Evolutionary conservation across 2,113 vertebrate genomes (phyloP).

Genomic region (Sturnus vulgaris): DNA sequence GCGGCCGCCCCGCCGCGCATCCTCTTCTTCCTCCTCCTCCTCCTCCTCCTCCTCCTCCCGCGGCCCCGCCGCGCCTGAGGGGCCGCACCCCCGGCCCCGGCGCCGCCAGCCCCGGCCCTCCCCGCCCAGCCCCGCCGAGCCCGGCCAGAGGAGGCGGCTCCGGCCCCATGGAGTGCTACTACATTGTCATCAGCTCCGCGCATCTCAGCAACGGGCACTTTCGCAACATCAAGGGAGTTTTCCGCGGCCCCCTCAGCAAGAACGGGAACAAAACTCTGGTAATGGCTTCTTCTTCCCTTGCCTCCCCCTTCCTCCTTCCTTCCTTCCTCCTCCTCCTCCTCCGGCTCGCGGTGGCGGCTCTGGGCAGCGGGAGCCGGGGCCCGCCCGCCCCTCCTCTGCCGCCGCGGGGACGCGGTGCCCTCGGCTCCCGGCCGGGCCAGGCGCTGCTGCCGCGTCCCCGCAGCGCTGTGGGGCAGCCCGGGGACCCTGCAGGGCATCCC

Average conservation of each 20-base stretch:
- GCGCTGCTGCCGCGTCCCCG: background rate
- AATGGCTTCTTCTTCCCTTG: slow-evolving; percentile 50
- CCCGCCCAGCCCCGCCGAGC: background rate
- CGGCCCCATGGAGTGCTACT: slow-evolving; percentile 94
- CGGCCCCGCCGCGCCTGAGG: no score
- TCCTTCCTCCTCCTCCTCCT: background rate
- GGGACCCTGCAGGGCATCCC: background rate
- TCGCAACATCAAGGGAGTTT: slow-evolving; percentile 98
- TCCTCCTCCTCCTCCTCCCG: no score
- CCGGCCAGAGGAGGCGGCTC: slow-evolving; percentile 34
- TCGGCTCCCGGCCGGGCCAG: background rate
- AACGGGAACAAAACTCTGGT: slow-evolving; percentile 86
- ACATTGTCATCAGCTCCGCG: slow-evolving; percentile 97
- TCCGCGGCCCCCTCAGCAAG: slow-evolving; percentile 91
- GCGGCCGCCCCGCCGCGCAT: slow-evolving; percentile 28
- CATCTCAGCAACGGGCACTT: slow-evolving; percentile 96
- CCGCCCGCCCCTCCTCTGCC: background rate
- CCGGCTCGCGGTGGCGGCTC: background rate
- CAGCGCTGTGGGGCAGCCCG: background rate
- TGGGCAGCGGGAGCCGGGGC: background rate
- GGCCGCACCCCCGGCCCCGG: no score
- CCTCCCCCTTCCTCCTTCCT: background rate
- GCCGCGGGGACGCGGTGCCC: background rate
- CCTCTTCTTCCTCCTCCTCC: background rate
- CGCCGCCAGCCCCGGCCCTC: slow-evolving; percentile 4